Conservation (phyloP, 92 coral and sea anemone species). For the Zoanthus solanderi region DNA sequence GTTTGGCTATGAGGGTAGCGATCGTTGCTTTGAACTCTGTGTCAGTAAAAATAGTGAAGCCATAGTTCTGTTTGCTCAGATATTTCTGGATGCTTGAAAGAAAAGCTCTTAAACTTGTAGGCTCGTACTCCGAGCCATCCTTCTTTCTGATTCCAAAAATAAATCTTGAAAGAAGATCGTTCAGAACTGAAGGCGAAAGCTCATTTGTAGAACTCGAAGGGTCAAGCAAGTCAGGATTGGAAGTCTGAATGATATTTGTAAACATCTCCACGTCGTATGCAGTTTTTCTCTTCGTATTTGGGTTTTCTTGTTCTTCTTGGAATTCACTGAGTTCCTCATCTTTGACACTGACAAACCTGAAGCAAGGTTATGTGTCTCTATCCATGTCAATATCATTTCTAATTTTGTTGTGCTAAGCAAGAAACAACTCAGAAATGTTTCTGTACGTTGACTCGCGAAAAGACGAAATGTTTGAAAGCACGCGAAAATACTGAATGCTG, state of each 20-base stretch:
- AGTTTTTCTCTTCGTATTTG: slow-evolving; percentile 7
- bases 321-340: too few species aligned
- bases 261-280: neutral
- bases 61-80: slow-evolving; percentile 19
- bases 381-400: too few species aligned
- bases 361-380: too few species aligned
- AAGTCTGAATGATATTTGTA: slow-evolving; percentile 32
- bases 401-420: too few species aligned
- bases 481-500: too few species aligned
- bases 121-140: slow-evolving; percentile 47
- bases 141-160: slow-evolving; percentile 11
- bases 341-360: too few species aligned
- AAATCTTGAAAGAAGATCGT: slow-evolving; percentile 14
- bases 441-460: too few species aligned
- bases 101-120: slow-evolving; percentile 36
- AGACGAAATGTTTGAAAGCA: too few species aligned
- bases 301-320: too few species aligned
- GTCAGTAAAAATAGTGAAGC: slow-evolving; percentile 34
- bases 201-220: neutral
- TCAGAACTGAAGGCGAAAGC: slow-evolving; percentile 38
- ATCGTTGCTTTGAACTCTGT: slow-evolving; percentile 22
- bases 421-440: too few species aligned
- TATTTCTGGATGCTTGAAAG: slow-evolving; percentile 31
- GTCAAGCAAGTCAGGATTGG: slow-evolving; percentile 25
- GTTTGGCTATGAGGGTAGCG: slow-evolving; percentile 57